Percentiles rank a stretch among this genome's conserved stretches.
phyloP scores from a whole-genome alignment of 2,797 vertebrate species.

The Luscinia megarhynchos region DNA sequence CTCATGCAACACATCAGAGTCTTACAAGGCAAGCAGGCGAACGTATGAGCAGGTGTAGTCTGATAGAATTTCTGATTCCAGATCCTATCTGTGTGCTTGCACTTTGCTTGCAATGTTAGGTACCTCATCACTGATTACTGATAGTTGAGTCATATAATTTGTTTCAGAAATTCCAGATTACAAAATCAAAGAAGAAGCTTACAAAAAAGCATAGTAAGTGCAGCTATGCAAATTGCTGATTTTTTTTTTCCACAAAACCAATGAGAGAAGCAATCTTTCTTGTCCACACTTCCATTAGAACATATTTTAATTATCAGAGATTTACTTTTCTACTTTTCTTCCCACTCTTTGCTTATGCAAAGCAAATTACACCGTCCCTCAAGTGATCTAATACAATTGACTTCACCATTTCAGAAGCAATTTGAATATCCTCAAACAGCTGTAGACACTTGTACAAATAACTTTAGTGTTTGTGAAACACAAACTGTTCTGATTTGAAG shows the following conservation, averaged over 20 bases:
- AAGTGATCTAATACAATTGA: not conserved
- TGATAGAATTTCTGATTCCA: not conserved
- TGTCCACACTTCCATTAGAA: not conserved
- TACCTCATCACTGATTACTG: not conserved
- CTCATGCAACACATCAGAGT: rapidly evolving
- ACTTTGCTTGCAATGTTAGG: rapidly evolving
- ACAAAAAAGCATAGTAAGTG: not conserved
- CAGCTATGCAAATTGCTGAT: not conserved
- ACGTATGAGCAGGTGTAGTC: not conserved
- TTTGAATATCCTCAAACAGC: not conserved
- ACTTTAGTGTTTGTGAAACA: not conserved
- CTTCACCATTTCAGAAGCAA: not conserved
- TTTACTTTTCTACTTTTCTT: not conserved
- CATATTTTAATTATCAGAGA: not conserved
- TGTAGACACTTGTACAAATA: not conserved
- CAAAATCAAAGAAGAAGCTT: not conserved
- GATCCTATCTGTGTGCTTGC: not conserved
- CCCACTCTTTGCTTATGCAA: not conserved
- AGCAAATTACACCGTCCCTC: not conserved
- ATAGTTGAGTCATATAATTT: not conserved
- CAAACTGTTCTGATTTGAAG: not conserved
- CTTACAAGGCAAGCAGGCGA: not conserved
- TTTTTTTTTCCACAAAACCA: not conserved
- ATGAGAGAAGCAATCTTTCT: not conserved
- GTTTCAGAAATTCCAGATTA: not conserved